Base-by-base conservation (phyloP, 2,113 vertebrate species). In the Clarias gariepinus region DNA sequence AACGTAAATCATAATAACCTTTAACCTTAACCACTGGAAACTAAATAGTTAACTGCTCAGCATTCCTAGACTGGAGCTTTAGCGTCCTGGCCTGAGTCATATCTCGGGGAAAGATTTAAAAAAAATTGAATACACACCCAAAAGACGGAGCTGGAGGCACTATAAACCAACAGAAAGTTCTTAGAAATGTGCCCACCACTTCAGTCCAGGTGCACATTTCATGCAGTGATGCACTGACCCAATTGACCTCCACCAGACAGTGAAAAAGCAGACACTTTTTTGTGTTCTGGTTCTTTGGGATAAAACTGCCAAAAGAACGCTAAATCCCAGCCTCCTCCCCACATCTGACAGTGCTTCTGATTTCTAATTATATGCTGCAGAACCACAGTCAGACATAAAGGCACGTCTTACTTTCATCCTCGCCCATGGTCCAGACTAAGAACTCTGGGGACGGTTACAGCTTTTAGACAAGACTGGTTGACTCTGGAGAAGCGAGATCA, bases 361-460 rank as follows among this genome's bases (percentile, higher is more conserved):
- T 76, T 88, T 85, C 78, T 85, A 88, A 88, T 82, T 85, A 88
- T 82, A 82, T n/a, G 36, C n/a, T 85, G 52, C 68, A 57, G 83
- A 63, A 85, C 78, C 79, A 57, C 69, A 63, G 58, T n/a, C 47
- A 88, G 83, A 85, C 87, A 74, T 76, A 33, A 82, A 85, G 57
- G 30, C 85, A 87, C 69, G 63, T 74, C n/a, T 81, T 69, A 78
- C 82, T 88, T 87, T 88, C 53, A 84, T 88, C 84, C 73, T 23
- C 16, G 28, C 63, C 85, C 83, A 73, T n/a, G 78, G 85, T 85
- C 83, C 85, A 78, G 79, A 57, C 68, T 52, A 36, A 79, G 57
- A 57, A 55, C 82, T 78, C 80, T 47, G 64, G 85, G 82, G 88
- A 71, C 9, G 53, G 79, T 66, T 79, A 81, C 47, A 71, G 30